Conservation (phyloP, 2,888 invertebrate genomes). For the Callinectes sapidus region DNA sequence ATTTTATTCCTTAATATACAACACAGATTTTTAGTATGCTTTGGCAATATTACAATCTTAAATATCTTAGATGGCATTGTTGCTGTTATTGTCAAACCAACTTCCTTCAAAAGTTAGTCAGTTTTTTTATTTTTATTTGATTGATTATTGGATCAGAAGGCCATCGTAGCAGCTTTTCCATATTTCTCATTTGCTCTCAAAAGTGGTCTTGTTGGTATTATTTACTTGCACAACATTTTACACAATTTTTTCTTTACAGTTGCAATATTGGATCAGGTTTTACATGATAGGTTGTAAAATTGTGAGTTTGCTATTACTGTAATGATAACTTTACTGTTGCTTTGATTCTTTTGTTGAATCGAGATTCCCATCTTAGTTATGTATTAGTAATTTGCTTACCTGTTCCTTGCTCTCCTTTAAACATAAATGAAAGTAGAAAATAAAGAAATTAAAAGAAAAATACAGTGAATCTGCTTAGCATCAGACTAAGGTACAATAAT, state of each 20-base stretch:
- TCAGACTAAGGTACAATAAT: slow-evolving; percentile 19
- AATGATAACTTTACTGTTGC: background rate
- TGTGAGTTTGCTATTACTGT: background rate
- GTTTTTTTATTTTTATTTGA: slow-evolving; percentile 2
- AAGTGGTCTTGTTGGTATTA: slow-evolving; percentile 34
- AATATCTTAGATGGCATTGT: background rate
- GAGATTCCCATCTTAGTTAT: background rate
- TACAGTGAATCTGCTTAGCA: background rate
- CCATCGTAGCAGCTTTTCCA: background rate
- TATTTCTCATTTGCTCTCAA: slow-evolving; percentile 43
- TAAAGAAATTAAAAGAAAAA: background rate
- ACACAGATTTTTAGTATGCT: background rate
- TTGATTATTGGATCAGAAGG: background rate
- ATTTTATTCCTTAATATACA: background rate
- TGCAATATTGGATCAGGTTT: slow-evolving; percentile 32
- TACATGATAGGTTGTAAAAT: background rate
- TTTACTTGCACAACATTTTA: background rate
- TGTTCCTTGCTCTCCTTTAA: background rate
- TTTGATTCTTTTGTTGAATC: background rate
- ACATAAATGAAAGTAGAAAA: background rate
- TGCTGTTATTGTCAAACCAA: background rate
- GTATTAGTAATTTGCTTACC: slow-evolving; percentile 26
- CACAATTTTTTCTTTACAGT: slow-evolving; percentile 41
- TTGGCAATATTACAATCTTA: background rate
- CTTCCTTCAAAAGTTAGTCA: slow-evolving; percentile 22